Base-by-base conservation (phyloP, 2,888 invertebrate species). In the Drosophila colorata region DNA sequence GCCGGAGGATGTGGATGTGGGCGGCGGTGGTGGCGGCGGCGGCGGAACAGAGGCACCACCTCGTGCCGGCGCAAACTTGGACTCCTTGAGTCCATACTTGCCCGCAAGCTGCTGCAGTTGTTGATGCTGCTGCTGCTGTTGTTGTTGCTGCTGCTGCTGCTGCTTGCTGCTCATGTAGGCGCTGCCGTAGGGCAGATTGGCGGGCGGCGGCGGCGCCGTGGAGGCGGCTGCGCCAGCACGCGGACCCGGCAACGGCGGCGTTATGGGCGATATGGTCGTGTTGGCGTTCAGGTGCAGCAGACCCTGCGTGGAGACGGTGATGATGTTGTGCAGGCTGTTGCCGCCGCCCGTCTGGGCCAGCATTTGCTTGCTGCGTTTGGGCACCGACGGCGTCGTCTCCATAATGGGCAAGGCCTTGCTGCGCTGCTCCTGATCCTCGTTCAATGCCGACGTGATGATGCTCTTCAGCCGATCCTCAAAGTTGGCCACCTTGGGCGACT, bases 381-480 rank as follows among this genome's bases (percentile, higher is more conserved):
- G 70, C 74, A 91, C 68, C 74, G 91, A 75, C 31, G 81, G 65
- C 9, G 87, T 81, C 11, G 69, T 6, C 41, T 74, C 74, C 0
- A 74, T 52, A 4, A 31, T 55, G 20, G 74, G 74, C 78, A 75
- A 8, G 1, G 89, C 90, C 52, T 90, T 91, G 74, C 92, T 92
- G 31, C 92, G 91, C 46, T 92, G 92, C 70, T 93, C 93, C 88
- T 96, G 96, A 91, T 97, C 97, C 91, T 97, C 97, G 91, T 97
- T 97, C 37, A 97, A 92, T 55, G 96, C 97, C 3, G 96, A 96
- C 2, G 96, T 96, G 71, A 97, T 97, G 68, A 97, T 96, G 90
- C 96, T 96, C 92, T 97, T 97, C 43, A 97, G 93, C 25, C 98
- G 94, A 92, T 98, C 97, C 92, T 98, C 97, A 91, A 97, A 97